Evolutionary conservation across 1,140 invertebrate species (phyloP), one percentile per base, ranked within the genome.

Genomic region (Drusus annulatus): DNA sequence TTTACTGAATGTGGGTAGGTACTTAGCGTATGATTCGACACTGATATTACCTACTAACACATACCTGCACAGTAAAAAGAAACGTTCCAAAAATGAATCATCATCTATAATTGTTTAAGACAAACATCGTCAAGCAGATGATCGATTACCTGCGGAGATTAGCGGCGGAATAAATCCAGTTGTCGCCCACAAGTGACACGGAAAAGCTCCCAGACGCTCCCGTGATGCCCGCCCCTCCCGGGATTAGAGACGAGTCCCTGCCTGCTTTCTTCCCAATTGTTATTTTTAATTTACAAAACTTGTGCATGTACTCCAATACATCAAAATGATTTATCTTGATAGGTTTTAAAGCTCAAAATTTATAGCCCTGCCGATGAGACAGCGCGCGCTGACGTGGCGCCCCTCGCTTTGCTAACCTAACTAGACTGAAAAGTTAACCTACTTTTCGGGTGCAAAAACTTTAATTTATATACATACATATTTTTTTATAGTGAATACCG

Each of bases 251-350:
- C 36, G 10, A 5, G 36, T 45, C 36, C 36, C 36, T 45, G 36
- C 58, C 31, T 17, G 45, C 28, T 54, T 77, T 65, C 76, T 80
- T 65, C 74, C 76, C 79, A 78, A 77, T 81, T 78, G 76, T 76
- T 78, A 81, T 82, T 82, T 82, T 82, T 82, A 82, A 82, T 82
- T 82, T 82, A 80, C 78, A 80, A 76, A 82, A 80, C 73, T 76
- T 76, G 60, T 60, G 60, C 73, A 79, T 68, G 77, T 75, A 79
- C 76, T 76, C 75, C 81, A 77, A 82, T 82, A 80, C 81, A 82
- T 82, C 81, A 82, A 80, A 82, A 82, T 82, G 81, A 82, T 82
- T 82, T 82, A 82, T 82, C 81, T 74, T 80, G 81, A 82, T 82
- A 80, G 81, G 81, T 82, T 82, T 82, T 80, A 82, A 80, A 80